Evolutionary conservation across 2,888 invertebrate species (phyloP).

Genomic region (Adelognathus sp.): DNA sequence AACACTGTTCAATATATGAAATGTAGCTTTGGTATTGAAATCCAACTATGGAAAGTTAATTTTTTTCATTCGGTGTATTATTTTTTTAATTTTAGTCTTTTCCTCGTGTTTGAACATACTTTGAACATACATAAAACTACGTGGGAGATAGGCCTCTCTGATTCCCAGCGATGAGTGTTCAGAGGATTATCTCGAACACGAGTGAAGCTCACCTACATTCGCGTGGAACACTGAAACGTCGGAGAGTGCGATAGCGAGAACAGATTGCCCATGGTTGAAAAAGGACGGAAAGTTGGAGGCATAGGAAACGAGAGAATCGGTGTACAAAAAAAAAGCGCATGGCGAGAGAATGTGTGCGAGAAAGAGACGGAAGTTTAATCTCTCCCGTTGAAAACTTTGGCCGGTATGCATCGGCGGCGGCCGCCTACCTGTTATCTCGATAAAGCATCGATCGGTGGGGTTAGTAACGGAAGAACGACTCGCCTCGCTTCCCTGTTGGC

Average conservation of each 20-base stretch:
- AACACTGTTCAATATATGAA: too few relatives aligned
- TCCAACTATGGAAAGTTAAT: too few relatives aligned
- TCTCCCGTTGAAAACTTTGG: constrained; percentile 68
- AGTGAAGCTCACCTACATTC: constrained; percentile 67
- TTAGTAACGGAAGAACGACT: constrained; percentile 73
- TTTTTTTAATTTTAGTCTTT: too few relatives aligned
- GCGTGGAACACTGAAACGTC: constrained; percentile 10
- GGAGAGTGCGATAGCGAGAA: neutral
- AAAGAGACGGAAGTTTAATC: constrained; percentile 62
- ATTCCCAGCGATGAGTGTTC: too few relatives aligned
- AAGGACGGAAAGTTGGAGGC: neutral
- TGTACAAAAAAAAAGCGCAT: constrained; percentile 20
- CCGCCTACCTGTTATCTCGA: constrained; percentile 73
- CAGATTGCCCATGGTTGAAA: neutral
- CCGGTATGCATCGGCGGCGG: constrained; percentile 58
- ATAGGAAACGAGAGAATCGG: neutral
- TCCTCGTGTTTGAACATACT: too few relatives aligned
- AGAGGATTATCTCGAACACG: constrained; percentile 31
- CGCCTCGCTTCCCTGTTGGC: constrained; percentile 58
- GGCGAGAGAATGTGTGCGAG: neutral
- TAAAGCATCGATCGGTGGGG: constrained; percentile 73
- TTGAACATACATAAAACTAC: too few relatives aligned
- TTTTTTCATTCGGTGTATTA: too few relatives aligned
- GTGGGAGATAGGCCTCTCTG: too few relatives aligned
- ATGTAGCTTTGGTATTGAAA: too few relatives aligned